A percentile compares a stretch with the other conserved stretches of the same genome.
Evolutionary conservation across 2,888 invertebrate genomes (phyloP).

Genomic region (Herminia tarsipennalis): DNA sequence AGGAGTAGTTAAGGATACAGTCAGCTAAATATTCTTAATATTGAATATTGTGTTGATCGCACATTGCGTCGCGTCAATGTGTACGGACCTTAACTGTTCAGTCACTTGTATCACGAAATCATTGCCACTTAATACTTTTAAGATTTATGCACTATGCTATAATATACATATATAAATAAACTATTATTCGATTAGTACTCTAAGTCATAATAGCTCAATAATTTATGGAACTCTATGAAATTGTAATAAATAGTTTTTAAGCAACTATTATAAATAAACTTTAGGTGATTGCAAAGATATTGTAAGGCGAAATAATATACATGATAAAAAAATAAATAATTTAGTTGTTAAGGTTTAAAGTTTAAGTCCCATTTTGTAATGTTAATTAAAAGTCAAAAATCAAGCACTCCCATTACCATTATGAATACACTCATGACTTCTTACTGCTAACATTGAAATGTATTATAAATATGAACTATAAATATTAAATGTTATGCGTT

Average conservation of each 20-base stretch:
- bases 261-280: conserved; percentile 59
- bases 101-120: conserved; percentile 55
- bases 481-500: conserved; percentile 90
- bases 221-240: conserved; percentile 68
- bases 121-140: conserved; percentile 63
- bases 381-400: conserved; percentile 78
- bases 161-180: conserved; percentile 51
- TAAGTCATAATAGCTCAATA: conserved; percentile 81
- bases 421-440: conserved; percentile 84
- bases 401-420: conserved; percentile 83
- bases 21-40: too few relatives aligned
- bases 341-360: conserved; percentile 56
- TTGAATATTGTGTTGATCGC: conserved; percentile 5
- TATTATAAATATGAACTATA: conserved; percentile 86
- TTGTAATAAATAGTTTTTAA: conserved; percentile 72
- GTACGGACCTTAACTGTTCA: conserved; percentile 32
- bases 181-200: conserved; percentile 47
- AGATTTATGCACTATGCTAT: conserved; percentile 75
- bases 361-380: conserved; percentile 84
- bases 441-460: conserved; percentile 85
- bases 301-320: conserved; percentile 62
- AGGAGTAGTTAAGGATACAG: conserved; percentile 19
- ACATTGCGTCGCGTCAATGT: conserved; percentile 22
- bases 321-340: conserved; percentile 63
- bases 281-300: conserved; percentile 48